Evolutionary conservation across 2,113 vertebrate species (phyloP), one percentile per base, ranked within the genome.

Genomic region (Peromyscus leucopus): DNA sequence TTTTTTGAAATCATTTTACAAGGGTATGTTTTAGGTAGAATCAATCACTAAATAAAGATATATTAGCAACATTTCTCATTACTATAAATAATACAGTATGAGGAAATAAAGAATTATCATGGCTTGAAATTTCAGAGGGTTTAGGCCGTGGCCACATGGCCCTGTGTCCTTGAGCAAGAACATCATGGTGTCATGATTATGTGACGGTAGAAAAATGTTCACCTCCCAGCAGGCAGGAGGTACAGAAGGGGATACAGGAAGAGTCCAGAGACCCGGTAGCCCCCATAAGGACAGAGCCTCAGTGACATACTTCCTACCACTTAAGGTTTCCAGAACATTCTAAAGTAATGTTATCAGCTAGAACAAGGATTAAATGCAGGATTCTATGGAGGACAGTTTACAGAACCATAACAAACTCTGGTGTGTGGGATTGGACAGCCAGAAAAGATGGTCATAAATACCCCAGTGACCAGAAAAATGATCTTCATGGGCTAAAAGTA

Each of bases 1-100:
- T n/a, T 61, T 69, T 75, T 85, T 87, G 42, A 85, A 85, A 57
- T 90, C 55, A 75, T 33, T 95, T 89, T 48, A 87, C 4, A 61
- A 76, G 36, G 48, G 42, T 69, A 74, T 65, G 17, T 85, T 80
- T 91, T 17, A 67, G 33, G 55, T 79, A 36, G 74, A 72, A 76
- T 61, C 76, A 31, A 59, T 80, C n/a, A 67, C 42, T 48, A 76
- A 82, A 67, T 57, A 83, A 36, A 59, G 33, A 59, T 83, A 39
- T 61, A 39, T n/a, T 36, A 61, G 55, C 36, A 19, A 83, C 33
- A n/a, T 83, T 24, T 59, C 4, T 61, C 1, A 59, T 61, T 61
- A 21, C 16, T 61, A 19, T 83, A 19, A 59, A 22, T 36, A 39
- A 39, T 24, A 61, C 22, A 63, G 59, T 19, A 42, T 39, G 26